phyloP scores from a whole-genome alignment of 1,140 invertebrate genomes.

The Drosophila aff. region DNA sequence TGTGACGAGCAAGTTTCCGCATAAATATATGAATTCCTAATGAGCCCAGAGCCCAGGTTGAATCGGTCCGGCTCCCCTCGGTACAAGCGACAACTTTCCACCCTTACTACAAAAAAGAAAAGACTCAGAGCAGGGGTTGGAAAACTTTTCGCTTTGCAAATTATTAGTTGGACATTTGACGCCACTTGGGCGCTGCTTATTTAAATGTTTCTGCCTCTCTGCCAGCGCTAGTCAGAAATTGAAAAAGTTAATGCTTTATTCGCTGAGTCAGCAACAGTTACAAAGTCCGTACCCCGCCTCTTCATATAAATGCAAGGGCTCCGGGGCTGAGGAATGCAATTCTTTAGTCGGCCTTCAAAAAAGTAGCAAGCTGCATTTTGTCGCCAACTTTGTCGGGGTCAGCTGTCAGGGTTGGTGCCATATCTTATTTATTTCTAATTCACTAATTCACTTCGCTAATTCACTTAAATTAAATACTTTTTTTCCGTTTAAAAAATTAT shows the following conservation, averaged over 20 bases:
- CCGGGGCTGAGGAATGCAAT: not conserved
- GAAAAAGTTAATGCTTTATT: slow-evolving; percentile 70
- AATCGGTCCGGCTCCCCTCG: not conserved
- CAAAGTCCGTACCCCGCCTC: slow-evolving; percentile 9
- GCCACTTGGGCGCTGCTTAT: slow-evolving; percentile 52
- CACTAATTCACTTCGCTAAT: too few species aligned
- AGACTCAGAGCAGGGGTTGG: not conserved
- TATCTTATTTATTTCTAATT: not conserved
- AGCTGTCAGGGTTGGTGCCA: not conserved
- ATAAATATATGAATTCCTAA: slow-evolving; percentile 76
- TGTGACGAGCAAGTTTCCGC: slow-evolving; percentile 55
- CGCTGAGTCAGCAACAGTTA: slow-evolving; percentile 41
- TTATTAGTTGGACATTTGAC: slow-evolving; percentile 75
- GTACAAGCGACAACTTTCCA: slow-evolving; percentile 13
- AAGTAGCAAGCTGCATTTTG: not conserved
- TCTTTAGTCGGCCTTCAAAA: slow-evolving; percentile 7
- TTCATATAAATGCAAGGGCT: not conserved
- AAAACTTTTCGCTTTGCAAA: slow-evolving; percentile 66
- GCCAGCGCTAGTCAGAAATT: slow-evolving; percentile 43
- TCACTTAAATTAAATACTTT: not conserved
- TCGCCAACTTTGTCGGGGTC: slow-evolving; percentile 1
- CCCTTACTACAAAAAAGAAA: not conserved
- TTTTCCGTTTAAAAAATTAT: not conserved
- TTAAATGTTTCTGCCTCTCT: slow-evolving; percentile 34
- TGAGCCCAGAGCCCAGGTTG: slow-evolving; percentile 34